phyloP scores from a whole-genome alignment of 2,888 invertebrate species.

The Ellobium chinense region DNA sequence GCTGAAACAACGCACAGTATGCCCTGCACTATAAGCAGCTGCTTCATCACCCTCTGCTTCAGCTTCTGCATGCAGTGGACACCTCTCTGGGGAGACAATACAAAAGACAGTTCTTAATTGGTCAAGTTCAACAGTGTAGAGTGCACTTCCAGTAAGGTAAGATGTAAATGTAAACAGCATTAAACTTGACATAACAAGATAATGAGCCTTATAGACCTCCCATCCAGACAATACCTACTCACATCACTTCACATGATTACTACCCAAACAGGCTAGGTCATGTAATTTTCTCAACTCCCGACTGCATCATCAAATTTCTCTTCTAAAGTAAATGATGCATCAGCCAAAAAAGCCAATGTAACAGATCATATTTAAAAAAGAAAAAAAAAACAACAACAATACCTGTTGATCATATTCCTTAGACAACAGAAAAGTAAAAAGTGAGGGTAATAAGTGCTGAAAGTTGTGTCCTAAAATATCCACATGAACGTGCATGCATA shows the following conservation, averaged over 20 bases:
- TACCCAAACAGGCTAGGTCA: too few relatives aligned
- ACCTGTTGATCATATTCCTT: neutral
- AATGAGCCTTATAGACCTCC: too few relatives aligned
- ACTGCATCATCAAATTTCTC: too few relatives aligned
- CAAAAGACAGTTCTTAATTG: neutral
- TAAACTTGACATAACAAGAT: too few relatives aligned
- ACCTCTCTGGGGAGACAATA: slow-evolving; percentile 16
- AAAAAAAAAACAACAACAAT: neutral
- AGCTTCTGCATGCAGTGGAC: slow-evolving; percentile 30
- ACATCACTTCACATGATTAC: too few relatives aligned
- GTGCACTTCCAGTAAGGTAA: neutral
- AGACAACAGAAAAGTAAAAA: neutral
- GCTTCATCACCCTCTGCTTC: slow-evolving; percentile 2
- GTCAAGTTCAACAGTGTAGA: neutral
- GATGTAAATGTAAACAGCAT: neutral
- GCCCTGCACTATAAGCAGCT: slow-evolving; percentile 23
- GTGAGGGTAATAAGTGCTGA: neutral
- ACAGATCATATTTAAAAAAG: neutral
- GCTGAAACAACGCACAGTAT: slow-evolving; percentile 4
- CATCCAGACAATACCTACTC: too few relatives aligned
- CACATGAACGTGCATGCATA: too few relatives aligned
- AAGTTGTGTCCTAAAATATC: too few relatives aligned
- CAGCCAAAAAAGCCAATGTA: too few relatives aligned
- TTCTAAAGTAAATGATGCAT: too few relatives aligned
- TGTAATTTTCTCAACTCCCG: too few relatives aligned